Base-by-base conservation (phyloP, 1,140 invertebrate species). In the roundworm (Caenorhabditis elegans) region DNA sequence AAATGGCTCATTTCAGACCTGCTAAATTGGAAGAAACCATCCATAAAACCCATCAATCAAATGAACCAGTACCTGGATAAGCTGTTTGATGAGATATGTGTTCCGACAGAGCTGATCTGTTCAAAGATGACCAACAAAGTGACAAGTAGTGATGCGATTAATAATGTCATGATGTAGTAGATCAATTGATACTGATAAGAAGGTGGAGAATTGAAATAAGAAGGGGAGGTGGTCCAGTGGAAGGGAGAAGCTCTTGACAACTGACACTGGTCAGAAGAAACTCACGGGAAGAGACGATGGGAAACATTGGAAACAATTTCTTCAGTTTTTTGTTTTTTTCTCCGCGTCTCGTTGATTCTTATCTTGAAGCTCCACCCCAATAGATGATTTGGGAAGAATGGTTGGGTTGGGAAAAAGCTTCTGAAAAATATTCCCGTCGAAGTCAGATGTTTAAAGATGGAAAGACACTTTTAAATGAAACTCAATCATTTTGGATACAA, bases 231-330 rank as follows among this genome's bases (percentile, higher is more conserved):
- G 46, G 24, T n/a, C 49, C n/a, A 53, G 49, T 8, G 39, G 6
- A 43, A 22, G 24, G 49, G 11, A n/a, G n/a, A n/a, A n/a, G n/a
- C n/a, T n/a, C 60, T 70, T 70, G 60, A 70, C 60, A 70, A 70
- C 60, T 70, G 60, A 70, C 60, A 70, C 60, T 70, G 60, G 60
- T 70, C 60, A 70, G 19, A 70, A 70, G 22, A 11, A 13, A 36
- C 60, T 24, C n/a, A 28, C 19, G 51, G 43, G n/a, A n/a, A 36
- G 31, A 31, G 34, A 39, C 3, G 34, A 28, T 39, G 13, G 60
- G 60, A 70, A 70, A 70, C 60, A 70, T 70, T 70, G 60, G 60
- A 70, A 70, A 70, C 60, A 70, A 70, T 70, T 39, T 70, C 34
- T 70, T 17, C 10, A 19, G 22, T 36, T 26, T 60, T 60, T 15